Evolutionary conservation across 2,888 invertebrate species (phyloP).

Genomic region (Oscheius sp.): DNA sequence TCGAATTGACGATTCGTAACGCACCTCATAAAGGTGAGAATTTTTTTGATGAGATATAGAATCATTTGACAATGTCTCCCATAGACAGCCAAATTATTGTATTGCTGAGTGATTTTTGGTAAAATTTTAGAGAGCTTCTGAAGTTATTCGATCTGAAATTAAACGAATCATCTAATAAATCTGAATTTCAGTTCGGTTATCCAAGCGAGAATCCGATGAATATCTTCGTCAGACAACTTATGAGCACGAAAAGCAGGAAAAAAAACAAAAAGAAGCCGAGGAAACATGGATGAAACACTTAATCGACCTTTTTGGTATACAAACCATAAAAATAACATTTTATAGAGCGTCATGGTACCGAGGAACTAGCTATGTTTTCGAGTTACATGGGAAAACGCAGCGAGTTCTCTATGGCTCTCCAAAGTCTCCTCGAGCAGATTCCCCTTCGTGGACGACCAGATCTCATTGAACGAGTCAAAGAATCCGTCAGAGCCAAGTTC

Average conservation of each 20-base stretch:
- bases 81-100: neutral
- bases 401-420: conserved; percentile 39
- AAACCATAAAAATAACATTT: neutral
- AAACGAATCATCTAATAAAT: neutral
- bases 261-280: conserved; percentile 41
- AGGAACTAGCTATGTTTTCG: conserved; percentile 37
- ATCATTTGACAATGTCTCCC: neutral
- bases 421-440: conserved; percentile 34
- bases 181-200: conserved; percentile 22
- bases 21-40: conserved; percentile 17
- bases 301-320: conserved; percentile 41
- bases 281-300: conserved; percentile 42
- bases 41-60: neutral
- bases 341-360: conserved; percentile 31
- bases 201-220: conserved; percentile 4
- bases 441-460: conserved; percentile 43
- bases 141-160: neutral
- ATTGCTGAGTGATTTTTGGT: neutral
- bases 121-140: neutral
- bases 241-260: conserved; percentile 23
- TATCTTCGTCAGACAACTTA: conserved; percentile 3
- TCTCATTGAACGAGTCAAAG: conserved; percentile 44
- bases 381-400: conserved; percentile 40
- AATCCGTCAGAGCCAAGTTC: conserved; percentile 43
- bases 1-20: conserved; percentile 41